Evolutionary conservation across 2,888 invertebrate species (phyloP), one percentile per base, ranked within the genome.

Genomic region (Epinotia bilunana): DNA sequence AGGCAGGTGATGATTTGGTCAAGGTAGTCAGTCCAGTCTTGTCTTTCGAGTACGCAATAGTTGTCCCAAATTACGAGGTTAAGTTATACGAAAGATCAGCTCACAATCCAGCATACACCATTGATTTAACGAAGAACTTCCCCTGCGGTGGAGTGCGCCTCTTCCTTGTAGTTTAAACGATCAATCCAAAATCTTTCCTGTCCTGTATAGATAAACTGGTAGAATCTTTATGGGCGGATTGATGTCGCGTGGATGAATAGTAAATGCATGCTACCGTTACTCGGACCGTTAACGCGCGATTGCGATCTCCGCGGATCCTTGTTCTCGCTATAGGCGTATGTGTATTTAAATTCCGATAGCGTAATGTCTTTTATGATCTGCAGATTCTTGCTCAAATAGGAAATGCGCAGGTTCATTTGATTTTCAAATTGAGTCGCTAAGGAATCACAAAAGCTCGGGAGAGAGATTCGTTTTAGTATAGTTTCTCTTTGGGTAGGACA

Each of bases 201-300:
- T 39, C 39, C 39, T 9, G 39, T 39, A 1, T 53, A 53, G 53
- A 13, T 53, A 53, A 33, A n/a, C 58, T 57, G 62, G 62, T 70
- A 88, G 86, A 86, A 87, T 89, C 86, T 84, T 88, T 89, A 90
- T 88, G 88, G 82, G 77, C 78, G 87, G 88, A 88, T 87, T 83
- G 86, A 87, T 87, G 89, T 87, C 86, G 87, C 83, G 80, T 84
- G 80, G 80, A 83, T 89, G 93, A 92, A 92, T 93, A 91, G 87
- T 83, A 91, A 92, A 89, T 88, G 87, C 84, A 84, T 55, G 80
- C 83, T 85, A 91, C 93, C 92, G 93, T 93, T 93, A 92, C 76
- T n/a, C 74, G 76, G 74, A 88, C 92, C 92, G 92, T 92, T 92
- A 92, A 82, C 78, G 84, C 86, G 84, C 88, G 87, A 86, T 12